A percentile compares a stretch with the other conserved stretches of the same genome.
phyloP scores from a whole-genome alignment of 1,140 invertebrate genomes.

The Acromyrmex charruanus region DNA sequence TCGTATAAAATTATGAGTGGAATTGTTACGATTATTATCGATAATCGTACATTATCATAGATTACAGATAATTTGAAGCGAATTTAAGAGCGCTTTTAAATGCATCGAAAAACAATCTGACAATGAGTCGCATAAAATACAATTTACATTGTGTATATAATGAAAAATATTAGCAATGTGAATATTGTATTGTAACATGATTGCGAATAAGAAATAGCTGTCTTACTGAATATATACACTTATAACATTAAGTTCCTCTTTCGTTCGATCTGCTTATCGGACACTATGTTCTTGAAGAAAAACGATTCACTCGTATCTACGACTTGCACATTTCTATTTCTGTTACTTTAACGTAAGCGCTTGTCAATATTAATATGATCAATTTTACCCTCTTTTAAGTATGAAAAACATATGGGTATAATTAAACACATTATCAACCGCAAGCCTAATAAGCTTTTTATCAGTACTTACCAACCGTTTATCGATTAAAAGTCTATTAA shows the following conservation, averaged over 20 bases:
- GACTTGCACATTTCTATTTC: background rate
- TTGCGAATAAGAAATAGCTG: background rate
- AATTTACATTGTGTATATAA: background rate
- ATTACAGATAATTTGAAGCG: background rate
- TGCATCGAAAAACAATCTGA: background rate
- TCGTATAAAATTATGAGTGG: background rate
- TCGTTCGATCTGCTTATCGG: background rate
- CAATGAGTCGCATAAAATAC: background rate
- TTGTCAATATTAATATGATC: background rate
- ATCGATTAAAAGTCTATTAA: background rate
- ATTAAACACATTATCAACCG: background rate
- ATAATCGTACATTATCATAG: background rate
- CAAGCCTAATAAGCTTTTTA: background rate
- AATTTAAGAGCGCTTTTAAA: background rate
- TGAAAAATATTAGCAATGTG: background rate
- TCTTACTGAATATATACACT: background rate
- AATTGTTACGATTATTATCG: background rate
- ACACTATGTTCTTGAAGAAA: constrained; percentile 13
- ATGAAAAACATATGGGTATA: background rate
- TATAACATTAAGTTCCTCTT: constrained; percentile 11
- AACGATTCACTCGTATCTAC: constrained; percentile 1
- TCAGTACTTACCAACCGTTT: background rate
- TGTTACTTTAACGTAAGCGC: background rate
- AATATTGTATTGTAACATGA: background rate
- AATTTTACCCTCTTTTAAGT: background rate